phyloP scores from a whole-genome alignment of 1,140 invertebrate genomes.

The Calliopsis andreniformis region DNA sequence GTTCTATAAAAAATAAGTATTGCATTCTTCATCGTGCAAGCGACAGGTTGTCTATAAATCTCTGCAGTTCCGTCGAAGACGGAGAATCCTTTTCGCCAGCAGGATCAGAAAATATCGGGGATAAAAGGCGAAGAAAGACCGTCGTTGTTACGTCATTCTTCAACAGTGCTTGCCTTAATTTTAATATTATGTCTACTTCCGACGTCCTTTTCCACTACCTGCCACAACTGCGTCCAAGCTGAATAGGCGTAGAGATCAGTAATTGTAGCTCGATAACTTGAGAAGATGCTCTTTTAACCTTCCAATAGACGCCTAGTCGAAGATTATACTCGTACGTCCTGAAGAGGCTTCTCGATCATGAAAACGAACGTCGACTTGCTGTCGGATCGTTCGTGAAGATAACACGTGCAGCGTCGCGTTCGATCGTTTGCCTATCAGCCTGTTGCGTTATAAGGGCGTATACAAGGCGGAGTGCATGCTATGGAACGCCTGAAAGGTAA shows the following conservation, averaged over 20 bases:
- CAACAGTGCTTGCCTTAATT: conserved; percentile 16
- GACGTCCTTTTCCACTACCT: too few species aligned
- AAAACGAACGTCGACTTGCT: neutral
- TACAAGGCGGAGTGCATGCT: neutral
- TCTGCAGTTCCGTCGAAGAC: neutral
- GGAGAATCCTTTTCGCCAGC: neutral
- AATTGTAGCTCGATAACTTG: conserved; percentile 27
- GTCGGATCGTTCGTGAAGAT: neutral
- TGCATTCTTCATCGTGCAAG: conserved; percentile 13
- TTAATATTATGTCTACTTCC: conserved; percentile 23
- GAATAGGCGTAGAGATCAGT: conserved; percentile 34
- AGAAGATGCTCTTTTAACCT: conserved; percentile 20
- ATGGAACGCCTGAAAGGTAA: too few species aligned
- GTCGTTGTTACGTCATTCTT: neutral
- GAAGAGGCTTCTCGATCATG: conserved; percentile 21
- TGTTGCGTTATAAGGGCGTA: neutral
- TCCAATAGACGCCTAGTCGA: conserved; percentile 19
- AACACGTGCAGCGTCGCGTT: neutral
- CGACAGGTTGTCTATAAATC: conserved; percentile 39
- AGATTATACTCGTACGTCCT: neutral
- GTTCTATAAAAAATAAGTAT: conserved; percentile 15
- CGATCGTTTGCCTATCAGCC: neutral
- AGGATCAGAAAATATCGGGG: neutral
- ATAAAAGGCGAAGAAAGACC: neutral
- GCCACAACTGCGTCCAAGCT: neutral